These are phyloP conservation scores for Muscina levida DNA, from an alignment of 2,888 invertebrate genomes.

Conservation along the genomic window DNA sequence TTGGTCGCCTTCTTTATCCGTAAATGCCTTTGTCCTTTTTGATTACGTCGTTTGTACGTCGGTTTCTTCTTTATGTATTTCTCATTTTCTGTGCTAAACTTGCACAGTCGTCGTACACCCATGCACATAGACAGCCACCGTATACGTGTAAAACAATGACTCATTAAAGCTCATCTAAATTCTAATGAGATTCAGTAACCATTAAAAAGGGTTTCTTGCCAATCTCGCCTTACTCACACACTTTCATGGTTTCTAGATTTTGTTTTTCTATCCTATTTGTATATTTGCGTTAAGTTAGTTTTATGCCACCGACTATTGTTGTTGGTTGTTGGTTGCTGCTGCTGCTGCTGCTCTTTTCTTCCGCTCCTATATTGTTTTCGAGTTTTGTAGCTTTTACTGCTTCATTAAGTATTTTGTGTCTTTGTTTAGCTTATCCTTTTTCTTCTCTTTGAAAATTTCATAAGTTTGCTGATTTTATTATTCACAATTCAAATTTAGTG, in stretches of 20 bases:
- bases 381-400: conserved; percentile 63
- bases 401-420: conserved; percentile 57
- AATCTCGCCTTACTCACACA: conserved; percentile 38
- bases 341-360: conserved; percentile 37
- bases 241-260: conserved; percentile 30
- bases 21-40: conserved; percentile 47
- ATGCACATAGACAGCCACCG: neutral
- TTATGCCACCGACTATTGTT: conserved; percentile 65
- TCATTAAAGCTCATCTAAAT: conserved; percentile 80
- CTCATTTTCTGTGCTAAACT: conserved; percentile 21
- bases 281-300: conserved; percentile 46
- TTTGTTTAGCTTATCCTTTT: conserved; percentile 17
- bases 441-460: conserved; percentile 29
- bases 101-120: conserved; percentile 2
- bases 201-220: conserved; percentile 72
- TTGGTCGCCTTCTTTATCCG: conserved; percentile 36
- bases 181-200: conserved; percentile 80
- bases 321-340: conserved; percentile 65
- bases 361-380: conserved; percentile 54
- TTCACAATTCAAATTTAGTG: conserved; percentile 61
- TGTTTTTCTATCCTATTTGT: conserved; percentile 34
- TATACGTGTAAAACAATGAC: conserved; percentile 78
- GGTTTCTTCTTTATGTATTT: conserved; percentile 35
- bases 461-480: conserved; percentile 57
- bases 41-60: conserved; percentile 44